Percentiles rank a stretch among this genome's conserved stretches.
Evolutionary conservation across 2,797 vertebrate genomes (phyloP).

Genomic region (Chlorospingus semifuscus): DNA sequence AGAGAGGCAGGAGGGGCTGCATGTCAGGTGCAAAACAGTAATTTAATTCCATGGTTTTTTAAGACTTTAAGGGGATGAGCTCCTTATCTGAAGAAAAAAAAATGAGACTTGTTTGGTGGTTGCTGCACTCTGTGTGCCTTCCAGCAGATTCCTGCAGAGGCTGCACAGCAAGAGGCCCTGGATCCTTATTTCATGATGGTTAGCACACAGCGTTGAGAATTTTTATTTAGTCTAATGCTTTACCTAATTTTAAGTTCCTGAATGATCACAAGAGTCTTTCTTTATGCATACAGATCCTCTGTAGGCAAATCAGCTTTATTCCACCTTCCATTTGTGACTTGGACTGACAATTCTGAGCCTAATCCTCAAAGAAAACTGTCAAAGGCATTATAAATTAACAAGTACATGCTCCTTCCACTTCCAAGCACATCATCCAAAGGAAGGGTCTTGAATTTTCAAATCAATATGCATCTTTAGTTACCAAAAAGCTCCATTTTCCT

Average conservation of each 20-base stretch:
- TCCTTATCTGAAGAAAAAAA: background rate
- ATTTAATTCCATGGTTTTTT: background rate
- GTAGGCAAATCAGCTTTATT: background rate
- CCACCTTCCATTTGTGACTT: background rate
- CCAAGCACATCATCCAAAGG: background rate
- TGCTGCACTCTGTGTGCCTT: background rate
- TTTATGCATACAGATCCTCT: background rate
- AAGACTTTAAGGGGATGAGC: background rate
- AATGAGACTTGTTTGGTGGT: background rate
- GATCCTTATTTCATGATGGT: background rate
- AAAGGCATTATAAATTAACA: background rate
- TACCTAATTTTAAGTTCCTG: background rate
- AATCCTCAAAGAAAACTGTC: background rate
- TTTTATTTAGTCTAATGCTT: background rate
- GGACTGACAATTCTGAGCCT: background rate
- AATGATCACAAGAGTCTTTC: background rate
- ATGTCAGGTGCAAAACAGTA: background rate
- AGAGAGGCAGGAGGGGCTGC: background rate
- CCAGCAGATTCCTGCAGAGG: background rate
- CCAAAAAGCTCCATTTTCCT: background rate
- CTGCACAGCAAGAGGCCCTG: background rate
- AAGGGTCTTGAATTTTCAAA: background rate
- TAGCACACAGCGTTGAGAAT: background rate
- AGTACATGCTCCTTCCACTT: background rate
- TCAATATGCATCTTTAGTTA: background rate